Base-by-base conservation (phyloP, 1,140 invertebrate genomes). In the Phymastichus coffea region DNA sequence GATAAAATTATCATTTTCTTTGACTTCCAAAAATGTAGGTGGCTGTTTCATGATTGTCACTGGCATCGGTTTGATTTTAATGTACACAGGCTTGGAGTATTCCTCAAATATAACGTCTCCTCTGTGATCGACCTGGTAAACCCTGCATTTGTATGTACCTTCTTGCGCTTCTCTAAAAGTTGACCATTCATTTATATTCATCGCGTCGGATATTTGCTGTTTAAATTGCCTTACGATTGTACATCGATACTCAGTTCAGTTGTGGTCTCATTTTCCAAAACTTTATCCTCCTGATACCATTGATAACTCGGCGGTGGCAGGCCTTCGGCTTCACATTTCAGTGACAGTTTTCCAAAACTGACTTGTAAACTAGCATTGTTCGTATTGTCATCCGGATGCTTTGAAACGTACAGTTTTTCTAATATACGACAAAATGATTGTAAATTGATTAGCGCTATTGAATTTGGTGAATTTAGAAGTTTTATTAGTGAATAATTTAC, bases 91-190 rank as follows among this genome's bases (percentile, higher is more conserved):
- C 48, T 63, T 55, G 0, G 72, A 71, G 26, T 43, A 52, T 23
- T 63, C 20, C 43, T 52, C 26, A 33, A 63, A 56, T 30, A 68
- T 15, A 17, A 41, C 22, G 17, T 46, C 49, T 20, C 58, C 65
- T 37, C 70, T 64, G 22, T 28, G 43, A 46, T 63, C 60, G 8
- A 65, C 53, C 60, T 75, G 72, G 2, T 6, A 56, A 15, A 72
- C 60, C 51, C 63, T 57, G 49, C 74, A 76, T 30, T 62, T 67
- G 40, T 75, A 75, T 25, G 69, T 56, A 9, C 74, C 73, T 64
- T 66, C 60, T 58, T 72, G 66, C 14, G 51, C 33, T n/a, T 54
- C 28, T 44, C 63, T 69, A 20, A 25, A 49, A 49, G 19, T 19
- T 3, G 28, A 12, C 6, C 6, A 33, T 7, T 12, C 6, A 6